Conservation (phyloP, 2,888 invertebrate genomes). For the Oxyteleia sp. region DNA sequence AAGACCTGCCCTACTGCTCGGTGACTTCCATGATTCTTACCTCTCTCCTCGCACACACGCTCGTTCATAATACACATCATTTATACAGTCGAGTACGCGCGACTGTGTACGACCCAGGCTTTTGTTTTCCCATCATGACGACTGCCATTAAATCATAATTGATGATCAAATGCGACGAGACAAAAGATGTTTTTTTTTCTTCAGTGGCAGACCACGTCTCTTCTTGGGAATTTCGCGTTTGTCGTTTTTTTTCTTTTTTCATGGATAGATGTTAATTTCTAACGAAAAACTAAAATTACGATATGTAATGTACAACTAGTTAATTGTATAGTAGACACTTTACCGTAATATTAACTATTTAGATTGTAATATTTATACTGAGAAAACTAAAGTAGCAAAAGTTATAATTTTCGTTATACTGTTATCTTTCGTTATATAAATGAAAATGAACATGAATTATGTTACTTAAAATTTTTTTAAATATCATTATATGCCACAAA, state of each 20-base stretch:
- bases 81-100: conserved; percentile 44
- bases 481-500: too few species aligned
- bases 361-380: too few species aligned
- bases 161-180: conserved; percentile 18
- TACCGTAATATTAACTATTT: too few species aligned
- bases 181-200: neutral
- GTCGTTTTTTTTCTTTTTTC: neutral
- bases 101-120: conserved; percentile 4
- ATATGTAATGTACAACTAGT: too few species aligned
- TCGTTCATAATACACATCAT: conserved; percentile 31
- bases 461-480: too few species aligned
- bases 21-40: conserved; percentile 59
- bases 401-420: too few species aligned
- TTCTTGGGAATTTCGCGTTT: neutral
- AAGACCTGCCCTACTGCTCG: conserved; percentile 63
- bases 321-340: too few species aligned
- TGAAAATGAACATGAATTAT: too few species aligned
- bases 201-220: neutral
- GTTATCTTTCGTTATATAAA: too few species aligned
- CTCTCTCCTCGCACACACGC: conserved; percentile 56
- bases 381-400: too few species aligned
- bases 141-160: conserved; percentile 23
- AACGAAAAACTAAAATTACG: too few species aligned
- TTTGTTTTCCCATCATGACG: conserved; percentile 43
- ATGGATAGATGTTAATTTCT: too few species aligned